Evolutionary conservation across 2,113 vertebrate genomes (phyloP), one percentile per base, ranked within the genome.

Genomic region (Circaetus cinerascens): DNA sequence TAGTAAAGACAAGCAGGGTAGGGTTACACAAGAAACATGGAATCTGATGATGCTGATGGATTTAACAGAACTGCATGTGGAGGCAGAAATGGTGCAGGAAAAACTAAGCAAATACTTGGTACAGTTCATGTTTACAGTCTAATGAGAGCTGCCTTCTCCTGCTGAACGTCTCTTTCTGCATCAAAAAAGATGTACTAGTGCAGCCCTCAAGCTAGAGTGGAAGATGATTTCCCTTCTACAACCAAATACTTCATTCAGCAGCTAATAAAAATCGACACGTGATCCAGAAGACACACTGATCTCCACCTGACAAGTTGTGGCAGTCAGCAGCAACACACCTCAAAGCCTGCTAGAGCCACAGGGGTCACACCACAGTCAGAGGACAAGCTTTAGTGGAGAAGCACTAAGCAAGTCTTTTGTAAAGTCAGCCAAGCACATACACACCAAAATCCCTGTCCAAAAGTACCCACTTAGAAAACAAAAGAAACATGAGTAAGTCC

Each of bases 31-130:
- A 41, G 41, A 63, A 90, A 56, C 9, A 13, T 21, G 51, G 51
- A 87, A 94, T 78, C 80, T 90, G 78, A 84, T 57, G 30, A 56
- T 91, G 72, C 34, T 59, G 68, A 92, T 68, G 86, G 79, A 71
- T 36, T 92, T 63, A 78, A 66, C 76, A 86, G 79, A 86, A 40
- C 57, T 75, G 51, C 73, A 77, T 2, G 1, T 8, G 30, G 72
- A 64, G 48, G 53, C 77, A 95, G 74, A 86, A 93, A 72, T 2
- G 10, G 46, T 21, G 36, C 36, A 57, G 67, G 43, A 36, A 86
- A 53, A 63, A 19, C 13, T 5, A 11, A 2, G 1, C 34, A 86
- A 79, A 67, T 26, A 26, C 38, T 57, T 27, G 15, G 16, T 22
- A 62, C 29, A 57, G 23, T 13, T 76, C 41, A 7, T 11, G 30